Evolutionary conservation across 2,797 vertebrate species (phyloP), one percentile per base, ranked within the genome.

Genomic region (Premnoplex brunnescens): DNA sequence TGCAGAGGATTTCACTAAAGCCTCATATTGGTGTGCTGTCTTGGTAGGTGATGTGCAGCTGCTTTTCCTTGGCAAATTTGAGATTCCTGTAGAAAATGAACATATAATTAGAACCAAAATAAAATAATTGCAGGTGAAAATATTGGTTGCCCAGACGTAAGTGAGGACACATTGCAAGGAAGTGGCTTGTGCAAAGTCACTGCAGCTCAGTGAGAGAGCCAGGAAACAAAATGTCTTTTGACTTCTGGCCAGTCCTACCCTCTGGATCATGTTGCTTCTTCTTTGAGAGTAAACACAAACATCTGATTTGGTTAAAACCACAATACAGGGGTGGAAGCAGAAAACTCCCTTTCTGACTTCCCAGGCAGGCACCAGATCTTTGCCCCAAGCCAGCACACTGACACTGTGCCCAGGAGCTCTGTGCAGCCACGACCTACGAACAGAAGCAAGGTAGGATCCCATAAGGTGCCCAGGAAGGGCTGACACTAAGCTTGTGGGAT

Each of bases 191-290:
- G 17, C 74, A 90, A 89, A 92, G 49, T 85, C 52, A 56, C 72
- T 1, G 15, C 58, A 88, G 43, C 72, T 66, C 51, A 55, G 62
- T 58, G 78, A 66, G 77, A 92, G 82, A 89, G 79, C 75, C 79
- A 97, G 73, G 34, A 93, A 93, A 91, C 68, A 88, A 79, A 93
- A 87, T 41, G 60, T 66, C 78, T 94, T 94, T 88, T 92, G 89
- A 85, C 32, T 91, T 39, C 60, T 4, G 9, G 79, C 84, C 91
- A 94, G 79, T 62, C 36, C 37, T 83, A 46, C 23, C 34, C 66
- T 88, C 73, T 52, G 82, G 66, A 93, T 89, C 3, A 0, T 34
- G 30, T 95, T 91, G 64, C 69, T 21, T 78, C 23, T 66, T 90
- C 56, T 75, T 55, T 81, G 36, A 51, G 72, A 89, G 46, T 67